Percentiles rank a stretch among this genome's conserved stretches.
These are phyloP conservation scores for Zosterops borbonicus DNA, from an alignment of 2,113 vertebrate species.

Conservation along the genomic window DNA sequence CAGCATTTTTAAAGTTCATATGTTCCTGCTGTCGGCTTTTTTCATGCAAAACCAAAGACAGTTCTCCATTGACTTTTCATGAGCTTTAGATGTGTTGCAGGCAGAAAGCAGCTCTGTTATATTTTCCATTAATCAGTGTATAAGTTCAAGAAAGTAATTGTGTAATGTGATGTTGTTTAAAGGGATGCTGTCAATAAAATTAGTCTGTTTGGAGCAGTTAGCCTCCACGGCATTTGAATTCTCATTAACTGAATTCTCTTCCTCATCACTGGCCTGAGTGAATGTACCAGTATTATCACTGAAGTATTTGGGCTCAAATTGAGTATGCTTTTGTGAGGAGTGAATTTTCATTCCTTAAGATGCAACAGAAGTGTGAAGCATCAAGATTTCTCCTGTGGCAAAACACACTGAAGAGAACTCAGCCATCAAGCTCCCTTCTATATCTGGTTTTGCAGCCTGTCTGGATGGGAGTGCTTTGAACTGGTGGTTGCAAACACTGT, in stretches of 20 bases:
- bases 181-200: background rate
- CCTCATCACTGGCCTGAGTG: background rate
- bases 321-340: background rate
- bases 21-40: background rate
- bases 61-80: background rate
- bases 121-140: background rate
- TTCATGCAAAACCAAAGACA: background rate
- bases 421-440: background rate
- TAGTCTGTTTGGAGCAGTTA: background rate
- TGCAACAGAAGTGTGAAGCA: background rate
- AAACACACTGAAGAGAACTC: background rate
- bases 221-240: background rate
- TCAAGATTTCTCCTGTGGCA: background rate
- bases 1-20: background rate
- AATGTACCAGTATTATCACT: background rate
- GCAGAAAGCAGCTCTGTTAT: background rate
- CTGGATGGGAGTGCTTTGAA: background rate
- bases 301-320: background rate
- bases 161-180: background rate
- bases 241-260: background rate
- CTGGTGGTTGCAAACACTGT: background rate
- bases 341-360: fast-evolving
- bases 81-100: background rate
- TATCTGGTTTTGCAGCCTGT: background rate
- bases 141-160: background rate